These are phyloP conservation scores for Mesaphorura yosii DNA, from an alignment of 1,140 invertebrate genomes.

Conservation along the genomic window DNA sequence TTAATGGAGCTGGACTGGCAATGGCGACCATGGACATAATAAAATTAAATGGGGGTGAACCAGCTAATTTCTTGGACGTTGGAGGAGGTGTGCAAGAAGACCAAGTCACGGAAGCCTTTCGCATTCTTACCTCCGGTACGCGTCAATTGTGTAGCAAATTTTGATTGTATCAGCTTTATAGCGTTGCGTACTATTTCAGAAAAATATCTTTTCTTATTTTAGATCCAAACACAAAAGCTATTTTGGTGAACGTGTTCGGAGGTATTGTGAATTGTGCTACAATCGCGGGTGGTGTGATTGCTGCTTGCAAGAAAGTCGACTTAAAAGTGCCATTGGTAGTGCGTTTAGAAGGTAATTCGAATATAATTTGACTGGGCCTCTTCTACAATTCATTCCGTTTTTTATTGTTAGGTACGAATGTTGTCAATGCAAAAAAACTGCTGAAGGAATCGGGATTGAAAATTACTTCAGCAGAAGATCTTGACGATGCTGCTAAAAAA, in stretches of 20 bases:
- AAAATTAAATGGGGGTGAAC: constrained; percentile 57
- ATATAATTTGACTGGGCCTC: neutral
- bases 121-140: constrained; percentile 54
- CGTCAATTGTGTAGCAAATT: constrained; percentile 50
- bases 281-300: constrained; percentile 87
- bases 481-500: constrained; percentile 85
- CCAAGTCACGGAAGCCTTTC: constrained; percentile 62
- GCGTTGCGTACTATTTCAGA: neutral
- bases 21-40: constrained; percentile 77
- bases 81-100: constrained; percentile 62
- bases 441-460: constrained; percentile 68
- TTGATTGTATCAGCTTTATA: too few relatives aligned
- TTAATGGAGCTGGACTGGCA: constrained; percentile 67
- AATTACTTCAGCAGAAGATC: constrained; percentile 66
- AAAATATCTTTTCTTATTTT: constrained; percentile 10
- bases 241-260: constrained; percentile 97
- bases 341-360: constrained; percentile 69
- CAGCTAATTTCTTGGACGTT: constrained; percentile 71
- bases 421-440: constrained; percentile 52
- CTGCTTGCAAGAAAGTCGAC: constrained; percentile 66
- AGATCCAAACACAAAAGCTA: constrained; percentile 82
- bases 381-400: constrained; percentile 3
- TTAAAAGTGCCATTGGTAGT: constrained; percentile 83
- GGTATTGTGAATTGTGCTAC: constrained; percentile 98
- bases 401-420: constrained; percentile 53